Conservation (phyloP, 2,797 vertebrate species). For the Acrossocheilus fasciatus region DNA sequence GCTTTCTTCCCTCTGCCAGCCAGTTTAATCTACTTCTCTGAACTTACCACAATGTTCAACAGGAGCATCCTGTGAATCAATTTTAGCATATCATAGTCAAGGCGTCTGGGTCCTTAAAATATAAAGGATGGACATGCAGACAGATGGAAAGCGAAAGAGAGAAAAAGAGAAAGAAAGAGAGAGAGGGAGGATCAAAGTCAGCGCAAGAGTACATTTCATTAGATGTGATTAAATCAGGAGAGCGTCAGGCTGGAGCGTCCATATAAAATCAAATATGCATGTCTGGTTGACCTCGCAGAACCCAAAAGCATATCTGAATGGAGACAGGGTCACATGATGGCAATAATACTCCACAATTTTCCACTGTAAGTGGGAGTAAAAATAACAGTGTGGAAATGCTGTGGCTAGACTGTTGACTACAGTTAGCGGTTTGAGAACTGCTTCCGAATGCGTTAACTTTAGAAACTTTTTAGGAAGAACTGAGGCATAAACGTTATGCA, state of each 20-base stretch:
- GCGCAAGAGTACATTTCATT: conserved; percentile 39
- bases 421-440: not conserved
- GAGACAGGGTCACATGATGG: conserved; percentile 36
- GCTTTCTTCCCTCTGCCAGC: conserved; percentile 67
- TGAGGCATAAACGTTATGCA: not conserved
- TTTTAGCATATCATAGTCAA: conserved; percentile 67
- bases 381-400: not conserved
- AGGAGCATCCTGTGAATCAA: conserved; percentile 65
- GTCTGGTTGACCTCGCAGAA: conserved; percentile 16
- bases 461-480: not conserved
- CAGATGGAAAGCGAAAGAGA: not conserved
- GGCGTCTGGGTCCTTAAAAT: conserved; percentile 54
- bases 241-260: not conserved
- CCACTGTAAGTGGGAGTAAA: conserved; percentile 9
- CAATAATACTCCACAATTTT: not conserved
- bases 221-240: conserved; percentile 47
- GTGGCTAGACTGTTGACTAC: not conserved
- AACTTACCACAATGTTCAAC: conserved; percentile 59
- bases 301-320: not conserved
- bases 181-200: conserved; percentile 7
- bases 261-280: conserved; percentile 42
- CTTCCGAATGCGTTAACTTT: not conserved
- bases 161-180: not conserved
- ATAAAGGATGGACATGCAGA: conserved; percentile 8
- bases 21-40: conserved; percentile 61